A percentile compares a stretch with the other conserved stretches of the same genome.
These are phyloP conservation scores for Chymomyza procnemis DNA, from an alignment of 2,888 invertebrate species.

Conservation along the genomic window DNA sequence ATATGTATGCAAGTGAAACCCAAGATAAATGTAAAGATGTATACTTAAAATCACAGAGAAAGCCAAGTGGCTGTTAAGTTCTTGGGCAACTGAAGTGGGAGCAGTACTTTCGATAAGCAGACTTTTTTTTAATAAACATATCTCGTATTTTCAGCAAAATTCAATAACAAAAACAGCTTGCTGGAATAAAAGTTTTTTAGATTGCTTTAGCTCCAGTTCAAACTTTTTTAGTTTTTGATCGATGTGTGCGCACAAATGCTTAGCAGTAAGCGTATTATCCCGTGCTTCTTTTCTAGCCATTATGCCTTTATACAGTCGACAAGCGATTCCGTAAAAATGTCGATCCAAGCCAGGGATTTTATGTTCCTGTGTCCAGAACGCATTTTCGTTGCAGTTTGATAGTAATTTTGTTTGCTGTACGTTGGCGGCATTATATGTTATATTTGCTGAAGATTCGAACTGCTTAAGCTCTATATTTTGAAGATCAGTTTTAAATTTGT, in stretches of 20 bases:
- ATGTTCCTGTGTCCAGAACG: too few relatives aligned
- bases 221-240: constrained; percentile 19
- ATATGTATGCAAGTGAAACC: constrained; percentile 20
- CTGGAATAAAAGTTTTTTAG: constrained; percentile 14
- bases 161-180: neutral
- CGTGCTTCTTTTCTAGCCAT: constrained; percentile 19
- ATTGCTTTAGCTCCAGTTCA: constrained; percentile 33
- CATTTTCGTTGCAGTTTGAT: too few relatives aligned
- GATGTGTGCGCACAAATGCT: constrained; percentile 27
- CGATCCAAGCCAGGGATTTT: neutral
- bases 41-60: neutral
- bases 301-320: constrained; percentile 13
- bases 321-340: constrained; percentile 19
- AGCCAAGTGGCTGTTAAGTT: neutral
- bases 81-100: too few relatives aligned
- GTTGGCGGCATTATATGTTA: too few relatives aligned
- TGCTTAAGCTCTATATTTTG: neutral
- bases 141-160: too few relatives aligned
- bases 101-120: too few relatives aligned
- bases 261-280: constrained; percentile 34
- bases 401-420: too few relatives aligned
- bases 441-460: neutral
- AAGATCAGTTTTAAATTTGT: neutral
- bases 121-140: neutral
- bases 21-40: neutral